Evolutionary conservation across 1,140 invertebrate genomes (phyloP).

Genomic region (Centruroides sculpturatus): DNA sequence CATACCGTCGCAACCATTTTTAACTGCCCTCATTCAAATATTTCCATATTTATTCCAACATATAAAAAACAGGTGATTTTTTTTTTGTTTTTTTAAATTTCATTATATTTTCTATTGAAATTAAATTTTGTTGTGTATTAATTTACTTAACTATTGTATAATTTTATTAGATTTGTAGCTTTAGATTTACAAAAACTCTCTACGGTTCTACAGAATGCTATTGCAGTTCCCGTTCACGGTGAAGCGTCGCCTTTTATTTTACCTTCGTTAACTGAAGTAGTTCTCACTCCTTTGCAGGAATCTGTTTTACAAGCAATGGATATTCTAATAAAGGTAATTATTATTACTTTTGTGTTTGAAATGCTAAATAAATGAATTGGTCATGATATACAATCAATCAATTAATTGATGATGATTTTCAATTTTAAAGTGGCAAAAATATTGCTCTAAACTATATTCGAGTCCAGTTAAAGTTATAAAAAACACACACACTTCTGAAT

Average conservation of each 20-base stretch:
- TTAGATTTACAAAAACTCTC: slow-evolving; percentile 66
- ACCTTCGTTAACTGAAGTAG: slow-evolving; percentile 52
- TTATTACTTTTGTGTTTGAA: slow-evolving; percentile 2
- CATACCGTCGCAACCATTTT: slow-evolving; percentile 77
- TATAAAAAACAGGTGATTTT: slow-evolving; percentile 44
- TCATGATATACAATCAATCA: background rate
- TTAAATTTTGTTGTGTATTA: too few relatives aligned
- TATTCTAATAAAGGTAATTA: slow-evolving; percentile 50
- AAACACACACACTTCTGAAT: too few relatives aligned
- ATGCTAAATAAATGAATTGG: background rate
- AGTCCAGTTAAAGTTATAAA: too few relatives aligned
- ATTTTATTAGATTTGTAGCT: slow-evolving; percentile 44
- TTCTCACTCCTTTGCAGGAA: slow-evolving; percentile 67
- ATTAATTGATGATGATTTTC: too few relatives aligned
- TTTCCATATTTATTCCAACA: slow-evolving; percentile 85
- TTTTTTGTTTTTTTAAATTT: too few relatives aligned
- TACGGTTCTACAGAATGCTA: slow-evolving; percentile 54
- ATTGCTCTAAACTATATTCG: too few relatives aligned
- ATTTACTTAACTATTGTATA: too few relatives aligned
- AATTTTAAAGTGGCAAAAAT: too few relatives aligned
- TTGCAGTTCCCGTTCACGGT: slow-evolving; percentile 64
- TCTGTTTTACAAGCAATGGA: slow-evolving; percentile 64
- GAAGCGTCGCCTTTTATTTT: slow-evolving; percentile 66
- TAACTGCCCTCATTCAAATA: slow-evolving; percentile 83
- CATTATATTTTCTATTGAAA: too few relatives aligned